Evolutionary conservation across 1,140 invertebrate species (phyloP), one percentile per base, ranked within the genome.

Genomic region (Psilanteris sp.): DNA sequence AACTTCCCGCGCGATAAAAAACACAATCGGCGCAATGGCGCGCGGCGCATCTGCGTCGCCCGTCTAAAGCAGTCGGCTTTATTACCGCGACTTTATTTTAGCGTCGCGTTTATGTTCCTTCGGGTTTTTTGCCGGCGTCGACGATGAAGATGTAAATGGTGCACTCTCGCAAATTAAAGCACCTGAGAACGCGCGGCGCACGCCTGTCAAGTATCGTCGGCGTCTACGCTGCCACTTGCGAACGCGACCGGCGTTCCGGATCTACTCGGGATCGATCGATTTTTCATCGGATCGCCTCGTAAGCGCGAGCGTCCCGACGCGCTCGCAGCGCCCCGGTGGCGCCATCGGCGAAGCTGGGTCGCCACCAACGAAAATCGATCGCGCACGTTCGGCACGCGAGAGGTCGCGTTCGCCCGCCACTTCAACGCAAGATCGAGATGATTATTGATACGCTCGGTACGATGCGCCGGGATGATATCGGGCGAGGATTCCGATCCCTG

Each of bases 121-220:
- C 52, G 57, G 57, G 50, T 68, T 62, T 66, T 66, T 37, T 24
- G 22, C 50, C 48, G 48, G 43, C 68, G 68, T 64, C 48, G 66
- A 55, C 54, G 62, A 66, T 77, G 74, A 77, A 62, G 76, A 86
- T 85, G 85, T 85, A 87, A 86, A 86, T 83, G 83, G 84, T 86
- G 84, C 85, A 87, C 85, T 86, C 80, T 86, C 74, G 46, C 78
- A 79, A 87, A 87, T 87, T 87, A 86, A 87, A 86, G 81, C 79
- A 76, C 79, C 81, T 71, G 77, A 22, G 37, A 11, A 5, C 5
- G 39, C 6, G 2, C n/a, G 18, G 10, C 13, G 29, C 1, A 29
- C 0, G 48, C 29, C 59, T 57, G 52, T 34, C 64, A 52, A 43
- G 18, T 16, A 44, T 44, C 50, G 70, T 66, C 59, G 39, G 29